Evolutionary conservation across 2,797 vertebrate genomes (phyloP).

Genomic region (Sebastiscus albofasciatus): DNA sequence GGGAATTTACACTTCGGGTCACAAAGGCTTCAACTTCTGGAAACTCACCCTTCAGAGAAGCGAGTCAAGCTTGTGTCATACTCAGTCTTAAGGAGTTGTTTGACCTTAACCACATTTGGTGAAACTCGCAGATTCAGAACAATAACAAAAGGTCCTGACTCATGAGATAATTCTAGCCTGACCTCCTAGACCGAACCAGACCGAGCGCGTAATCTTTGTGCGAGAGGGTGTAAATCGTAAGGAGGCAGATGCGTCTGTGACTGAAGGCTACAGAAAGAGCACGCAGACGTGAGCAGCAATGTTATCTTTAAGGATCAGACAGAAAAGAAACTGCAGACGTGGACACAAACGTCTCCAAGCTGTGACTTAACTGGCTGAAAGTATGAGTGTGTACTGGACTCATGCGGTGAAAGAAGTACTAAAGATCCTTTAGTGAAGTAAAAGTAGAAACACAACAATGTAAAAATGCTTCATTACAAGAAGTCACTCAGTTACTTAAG

Average conservation of each 20-base stretch:
- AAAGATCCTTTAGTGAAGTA: neutral
- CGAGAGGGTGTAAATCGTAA: slow-evolving; percentile 11
- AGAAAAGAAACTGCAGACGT: slow-evolving; percentile 41
- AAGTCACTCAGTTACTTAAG: too few relatives aligned
- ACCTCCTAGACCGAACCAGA: slow-evolving; percentile 22
- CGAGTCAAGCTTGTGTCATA: neutral
- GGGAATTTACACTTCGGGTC: slow-evolving; percentile 1
- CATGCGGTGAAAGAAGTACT: neutral
- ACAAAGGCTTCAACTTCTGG: neutral
- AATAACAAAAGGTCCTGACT: slow-evolving; percentile 28
- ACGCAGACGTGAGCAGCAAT: slow-evolving; percentile 25
- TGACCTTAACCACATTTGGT: slow-evolving; percentile 17
- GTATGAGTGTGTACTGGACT: neutral
- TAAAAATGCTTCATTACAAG: too few relatives aligned
- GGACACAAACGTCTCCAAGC: slow-evolving; percentile 31
- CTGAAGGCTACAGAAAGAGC: slow-evolving; percentile 26
- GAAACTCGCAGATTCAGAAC: slow-evolving; percentile 15
- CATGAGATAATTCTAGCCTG: slow-evolving; percentile 37
- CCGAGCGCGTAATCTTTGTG: slow-evolving; percentile 1
- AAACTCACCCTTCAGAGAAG: neutral
- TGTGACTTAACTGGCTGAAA: slow-evolving; percentile 1
- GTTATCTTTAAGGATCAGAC: slow-evolving; percentile 50
- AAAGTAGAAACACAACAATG: neutral
- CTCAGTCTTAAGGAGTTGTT: neutral
- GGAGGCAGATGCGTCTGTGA: slow-evolving; percentile 28